Conservation (phyloP, 2,888 invertebrate genomes). For the Biston betularia region DNA sequence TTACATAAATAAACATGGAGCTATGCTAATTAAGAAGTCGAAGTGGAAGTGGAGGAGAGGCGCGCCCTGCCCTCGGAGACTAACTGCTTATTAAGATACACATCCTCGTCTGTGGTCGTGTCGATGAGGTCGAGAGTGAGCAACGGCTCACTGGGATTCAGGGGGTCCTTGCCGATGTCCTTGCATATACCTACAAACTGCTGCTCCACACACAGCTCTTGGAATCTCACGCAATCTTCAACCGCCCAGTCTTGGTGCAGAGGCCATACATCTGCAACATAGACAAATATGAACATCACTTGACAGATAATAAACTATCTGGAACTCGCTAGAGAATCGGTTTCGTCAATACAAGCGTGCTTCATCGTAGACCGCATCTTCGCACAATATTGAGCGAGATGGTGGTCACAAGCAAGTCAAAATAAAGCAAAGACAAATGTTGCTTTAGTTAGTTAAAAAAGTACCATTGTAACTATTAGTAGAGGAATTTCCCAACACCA, state of each 20-base stretch:
- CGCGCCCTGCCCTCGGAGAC: constrained; percentile 88
- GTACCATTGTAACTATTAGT: no score
- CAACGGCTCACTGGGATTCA: constrained; percentile 87
- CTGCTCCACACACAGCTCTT: constrained; percentile 89
- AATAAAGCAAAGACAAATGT: no score
- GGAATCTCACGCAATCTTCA: constrained; percentile 91
- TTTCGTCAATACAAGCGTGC: no score
- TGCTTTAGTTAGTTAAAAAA: no score
- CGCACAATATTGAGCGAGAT: no score
- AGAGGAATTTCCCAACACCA: no score
- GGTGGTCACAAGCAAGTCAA: no score
- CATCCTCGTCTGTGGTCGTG: constrained; percentile 88
- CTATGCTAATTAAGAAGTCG: constrained; percentile 33
- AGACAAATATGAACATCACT: background rate
- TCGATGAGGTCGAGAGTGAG: constrained; percentile 90
- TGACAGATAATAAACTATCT: no score
- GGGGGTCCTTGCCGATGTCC: constrained; percentile 87
- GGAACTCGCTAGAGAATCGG: no score
- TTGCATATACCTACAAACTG: constrained; percentile 89
- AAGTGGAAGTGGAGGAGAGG: constrained; percentile 54
- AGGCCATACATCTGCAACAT: constrained; percentile 79
- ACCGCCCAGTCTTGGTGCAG: constrained; percentile 89
- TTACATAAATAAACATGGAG: constrained; percentile 28
- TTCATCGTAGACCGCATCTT: no score
- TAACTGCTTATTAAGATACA: constrained; percentile 88